These are phyloP conservation scores for Hyla sarda DNA, from an alignment of 2,113 vertebrate genomes.

Conservation along the genomic window DNA sequence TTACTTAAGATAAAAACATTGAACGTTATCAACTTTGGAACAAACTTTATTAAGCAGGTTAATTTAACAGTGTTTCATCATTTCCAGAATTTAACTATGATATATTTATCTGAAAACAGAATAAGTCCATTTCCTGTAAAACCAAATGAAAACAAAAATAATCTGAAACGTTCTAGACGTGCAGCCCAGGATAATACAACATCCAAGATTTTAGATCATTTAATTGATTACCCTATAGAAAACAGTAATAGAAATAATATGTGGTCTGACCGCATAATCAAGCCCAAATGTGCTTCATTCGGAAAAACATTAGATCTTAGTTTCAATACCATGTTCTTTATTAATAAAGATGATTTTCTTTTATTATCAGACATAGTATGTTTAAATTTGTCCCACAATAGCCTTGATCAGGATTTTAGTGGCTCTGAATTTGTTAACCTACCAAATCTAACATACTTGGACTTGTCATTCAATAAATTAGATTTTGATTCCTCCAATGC, in stretches of 20 bases:
- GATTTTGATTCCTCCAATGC: conserved; percentile 69
- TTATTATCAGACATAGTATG: conserved; percentile 73
- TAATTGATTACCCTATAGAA: conserved; percentile 4
- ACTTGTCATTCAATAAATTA: conserved; percentile 71
- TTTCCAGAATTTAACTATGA: conserved; percentile 67
- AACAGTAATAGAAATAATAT: neutral
- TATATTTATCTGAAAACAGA: conserved; percentile 80
- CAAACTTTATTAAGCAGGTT: conserved; percentile 79
- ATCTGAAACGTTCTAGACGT: neutral
- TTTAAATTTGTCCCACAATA: conserved; percentile 82
- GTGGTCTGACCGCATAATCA: conserved; percentile 41
- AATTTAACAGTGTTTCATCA: conserved; percentile 67
- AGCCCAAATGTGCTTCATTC: conserved; percentile 66
- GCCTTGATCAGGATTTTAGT: conserved; percentile 67
- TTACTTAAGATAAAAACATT: conserved; percentile 73
- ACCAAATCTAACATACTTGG: conserved; percentile 73
- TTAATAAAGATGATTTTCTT: conserved; percentile 71
- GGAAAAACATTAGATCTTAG: conserved; percentile 78
- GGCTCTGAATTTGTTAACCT: conserved; percentile 71
- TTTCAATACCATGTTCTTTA: conserved; percentile 80
- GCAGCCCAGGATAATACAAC: neutral
- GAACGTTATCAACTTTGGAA: conserved; percentile 69
- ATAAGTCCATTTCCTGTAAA: conserved; percentile 64
- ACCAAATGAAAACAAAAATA: neutral
- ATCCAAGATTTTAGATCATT: neutral